Evolutionary conservation across 2,888 invertebrate genomes (phyloP), one percentile per base, ranked within the genome.

Genomic region (Catotricha subobsoleta): DNA sequence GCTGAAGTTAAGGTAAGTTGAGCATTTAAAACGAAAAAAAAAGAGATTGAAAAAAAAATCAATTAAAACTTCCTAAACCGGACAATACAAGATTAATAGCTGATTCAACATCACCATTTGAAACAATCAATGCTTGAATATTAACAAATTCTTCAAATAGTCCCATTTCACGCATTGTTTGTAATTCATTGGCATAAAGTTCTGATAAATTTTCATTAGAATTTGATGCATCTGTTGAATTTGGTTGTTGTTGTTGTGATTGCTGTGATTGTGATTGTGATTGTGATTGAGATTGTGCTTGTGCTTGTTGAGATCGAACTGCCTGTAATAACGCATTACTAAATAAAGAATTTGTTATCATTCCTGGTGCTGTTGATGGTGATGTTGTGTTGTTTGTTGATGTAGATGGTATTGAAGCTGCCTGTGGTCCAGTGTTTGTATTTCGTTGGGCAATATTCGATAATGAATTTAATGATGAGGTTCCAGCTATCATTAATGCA

Each of bases 101-200:
- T 16, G 82, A 82, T 54, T 87, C 86, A 3, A 94, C 79, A 57
- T 92, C 84, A 41, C 94, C 92, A 48, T 69, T 72, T 27, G 61
- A 53, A 41, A 81, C 74, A 47, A 79, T 74, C 30, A 95, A 66
- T 3, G 88, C 92, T 49, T 83, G 76, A n/a, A 86, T 63, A 56
- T 91, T 91, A 40, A 81, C 67, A 3, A 74, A 71, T 54, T 90
- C 86, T 60, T 94, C 80, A 20, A 74, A 64, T 16, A 95, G 74
- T 0, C 94, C 94, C 74, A 94, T 80, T 57, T 92, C 91, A 48
- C 79, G 74, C 84, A 95, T 84, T 53, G 82, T 81, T 40, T 71
- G 69, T 46, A 84, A 61, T 51, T 80, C 79, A 2, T 68, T 63
- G 39, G 64, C 61, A 47, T 65, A 62, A 18, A 62, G 54, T 49